Evolutionary conservation across 2,888 invertebrate species (phyloP), one percentile per base, ranked within the genome.

Genomic region (Noctua fimbriata): DNA sequence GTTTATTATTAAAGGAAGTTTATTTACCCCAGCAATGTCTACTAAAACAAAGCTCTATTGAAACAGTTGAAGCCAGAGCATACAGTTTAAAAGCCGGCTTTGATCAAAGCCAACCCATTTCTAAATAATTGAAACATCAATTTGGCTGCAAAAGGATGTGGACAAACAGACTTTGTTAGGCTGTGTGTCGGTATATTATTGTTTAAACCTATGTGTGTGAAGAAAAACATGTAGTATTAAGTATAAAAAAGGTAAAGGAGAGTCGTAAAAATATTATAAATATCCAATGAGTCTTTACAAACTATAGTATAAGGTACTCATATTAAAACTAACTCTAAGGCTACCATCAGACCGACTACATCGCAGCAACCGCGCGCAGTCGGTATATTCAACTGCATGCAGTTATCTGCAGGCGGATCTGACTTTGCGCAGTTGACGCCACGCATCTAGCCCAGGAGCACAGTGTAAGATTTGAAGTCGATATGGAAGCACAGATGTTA

Each of bases 71-170:
- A 58, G 4, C 44, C 16, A 36, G 58, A 65, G 41, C 65, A 69
- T 7, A 70, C 65, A 32, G 49, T 32, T 60, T 67, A 24, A 49
- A 67, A 67, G 76, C 66, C 21, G 14, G 58, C 49, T 52, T 60
- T 76, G 67, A 83, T 69, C 18, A 83, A 76, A 80, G 52, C 18
- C 2, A 44, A 60, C 1, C 32, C 32, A n/a, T 58, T 69, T 65
- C 28, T 80, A 72, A 80, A 60, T 84, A 80, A 79, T 52, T 58
- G 2, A 85, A 63, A 52, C 12, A 14, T 18, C 44, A 80, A 52
- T 73, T 73, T 73, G 14, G 49, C 24, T 36, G 47, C 18, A 72
- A 84, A 69, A 58, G 55, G 41, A 28, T 9, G 18, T 0, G 16
- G 24, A 72, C 47, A 65, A 36, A 55, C 24, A 47, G 16, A 70